Percentiles rank a stretch among this genome's conserved stretches.
These are phyloP conservation scores for Pungitius pungitius DNA, from an alignment of 2,113 vertebrate genomes.

Conservation along the genomic window DNA sequence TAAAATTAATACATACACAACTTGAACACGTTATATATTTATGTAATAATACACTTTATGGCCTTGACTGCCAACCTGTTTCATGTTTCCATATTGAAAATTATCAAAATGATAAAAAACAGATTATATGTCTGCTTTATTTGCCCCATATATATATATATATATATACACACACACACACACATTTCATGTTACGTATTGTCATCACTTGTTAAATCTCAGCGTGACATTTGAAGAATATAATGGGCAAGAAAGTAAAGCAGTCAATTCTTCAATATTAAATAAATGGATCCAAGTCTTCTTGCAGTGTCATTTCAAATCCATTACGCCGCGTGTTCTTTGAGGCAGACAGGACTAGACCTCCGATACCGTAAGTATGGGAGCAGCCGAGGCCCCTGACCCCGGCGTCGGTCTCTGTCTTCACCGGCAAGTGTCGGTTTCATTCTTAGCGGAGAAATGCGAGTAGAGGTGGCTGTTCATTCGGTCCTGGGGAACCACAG, in stretches of 20 bases:
- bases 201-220: constrained; percentile 53
- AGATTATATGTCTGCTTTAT: constrained; percentile 72
- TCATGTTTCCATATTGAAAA: constrained; percentile 23
- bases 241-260: constrained; percentile 66
- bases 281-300: constrained; percentile 81
- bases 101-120: constrained; percentile 37
- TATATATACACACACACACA: not conserved
- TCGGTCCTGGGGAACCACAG: constrained; percentile 88
- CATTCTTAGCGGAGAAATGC: constrained; percentile 86
- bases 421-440: constrained; percentile 80
- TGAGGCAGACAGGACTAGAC: constrained; percentile 46
- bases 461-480: constrained; percentile 96
- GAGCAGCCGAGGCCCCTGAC: constrained; percentile 41
- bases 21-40: not conserved
- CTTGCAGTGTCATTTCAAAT: constrained; percentile 72
- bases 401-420: constrained; percentile 58
- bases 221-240: constrained; percentile 63
- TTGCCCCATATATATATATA: constrained; percentile 44
- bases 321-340: constrained; percentile 63
- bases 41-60: constrained; percentile 3
- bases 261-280: constrained; percentile 76
- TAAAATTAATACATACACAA: constrained; percentile 1
- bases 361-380: constrained; percentile 57
- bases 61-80: not conserved
- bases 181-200: constrained; percentile 48